Percentiles rank a stretch among this genome's conserved stretches.
Evolutionary conservation across 2,888 invertebrate genomes (phyloP).

Genomic region (Polia nebulosa): DNA sequence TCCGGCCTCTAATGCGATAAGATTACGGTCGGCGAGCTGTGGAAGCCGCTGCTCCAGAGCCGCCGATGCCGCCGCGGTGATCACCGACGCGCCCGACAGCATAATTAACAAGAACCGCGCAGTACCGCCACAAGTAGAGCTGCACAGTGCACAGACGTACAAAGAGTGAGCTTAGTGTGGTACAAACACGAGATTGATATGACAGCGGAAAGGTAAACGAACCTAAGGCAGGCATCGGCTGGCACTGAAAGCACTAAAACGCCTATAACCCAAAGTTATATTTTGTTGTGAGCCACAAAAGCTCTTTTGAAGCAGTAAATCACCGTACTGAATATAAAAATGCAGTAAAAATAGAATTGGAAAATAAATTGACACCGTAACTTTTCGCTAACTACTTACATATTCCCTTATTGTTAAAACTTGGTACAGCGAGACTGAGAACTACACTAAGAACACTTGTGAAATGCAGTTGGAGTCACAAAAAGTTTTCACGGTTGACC

Average conservation of each 20-base stretch:
- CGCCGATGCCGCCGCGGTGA: conserved; percentile 35
- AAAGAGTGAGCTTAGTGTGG: conserved; percentile 65
- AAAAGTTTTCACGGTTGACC: conserved; percentile 79
- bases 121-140: conserved; percentile 49
- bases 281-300: conserved; percentile 81
- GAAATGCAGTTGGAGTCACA: conserved; percentile 61
- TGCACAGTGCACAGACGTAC: conserved; percentile 47
- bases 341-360: conserved; percentile 78
- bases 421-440: conserved; percentile 11
- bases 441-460: conserved; percentile 48
- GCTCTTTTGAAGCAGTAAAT: conserved; percentile 80
- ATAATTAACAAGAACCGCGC: conserved; percentile 60
- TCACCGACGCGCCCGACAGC: conserved; percentile 43
- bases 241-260: conserved; percentile 81
- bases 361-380: conserved; percentile 67
- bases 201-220: conserved; percentile 78
- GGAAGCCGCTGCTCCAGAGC: conserved; percentile 62
- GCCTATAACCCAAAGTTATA: conserved; percentile 77
- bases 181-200: conserved; percentile 74
- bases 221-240: conserved; percentile 75
- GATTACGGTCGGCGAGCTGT: conserved; percentile 82
- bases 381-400: conserved; percentile 37
- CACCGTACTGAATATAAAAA: conserved; percentile 75
- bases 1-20: conserved; percentile 89
- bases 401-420: conserved; percentile 37